Percentiles rank a stretch among this genome's conserved stretches.
These are phyloP conservation scores for Tachystola acroxantha DNA, from an alignment of 2,888 invertebrate genomes.

Conservation along the genomic window DNA sequence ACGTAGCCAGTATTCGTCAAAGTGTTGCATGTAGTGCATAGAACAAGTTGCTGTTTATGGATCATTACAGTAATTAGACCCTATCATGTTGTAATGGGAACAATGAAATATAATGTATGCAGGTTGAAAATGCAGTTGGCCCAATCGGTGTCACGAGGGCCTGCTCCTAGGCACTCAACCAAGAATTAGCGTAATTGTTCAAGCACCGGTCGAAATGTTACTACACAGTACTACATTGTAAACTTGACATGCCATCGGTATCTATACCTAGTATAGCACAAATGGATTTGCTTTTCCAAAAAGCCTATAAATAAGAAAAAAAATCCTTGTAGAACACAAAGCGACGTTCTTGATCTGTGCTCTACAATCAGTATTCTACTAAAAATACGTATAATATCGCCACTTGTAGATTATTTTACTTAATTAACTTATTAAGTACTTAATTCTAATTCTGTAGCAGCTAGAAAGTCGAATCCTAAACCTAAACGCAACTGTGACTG, in stretches of 20 bases:
- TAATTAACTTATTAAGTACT: no score
- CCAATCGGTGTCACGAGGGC: conserved; percentile 46
- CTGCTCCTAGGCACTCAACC: conserved; percentile 19
- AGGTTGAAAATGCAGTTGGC: conserved; percentile 46
- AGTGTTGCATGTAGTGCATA: conserved; percentile 39
- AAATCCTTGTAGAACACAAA: no score
- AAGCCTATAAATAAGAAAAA: no score
- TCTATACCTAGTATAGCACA: no score
- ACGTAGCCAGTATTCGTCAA: conserved; percentile 16
- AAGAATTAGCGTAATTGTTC: conserved; percentile 24
- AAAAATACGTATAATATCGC: no score
- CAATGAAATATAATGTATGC: conserved; percentile 58
- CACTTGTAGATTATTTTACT: no score
- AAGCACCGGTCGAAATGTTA: conserved; percentile 29
- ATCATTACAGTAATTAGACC: conserved; percentile 61
- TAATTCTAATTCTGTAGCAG: no score
- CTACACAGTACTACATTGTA: conserved; percentile 10
- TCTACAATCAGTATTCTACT: no score
- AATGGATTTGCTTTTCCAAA: no score
- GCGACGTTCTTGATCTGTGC: no score
- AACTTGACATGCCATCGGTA: conserved; percentile 12
- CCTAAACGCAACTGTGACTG: no score
- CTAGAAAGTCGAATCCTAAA: no score
- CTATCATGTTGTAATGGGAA: conserved; percentile 65
- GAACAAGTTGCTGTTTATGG: conserved; percentile 33